Evolutionary conservation across 2,113 vertebrate genomes (phyloP), one percentile per base, ranked within the genome.

Genomic region (Butorides virescens): DNA sequence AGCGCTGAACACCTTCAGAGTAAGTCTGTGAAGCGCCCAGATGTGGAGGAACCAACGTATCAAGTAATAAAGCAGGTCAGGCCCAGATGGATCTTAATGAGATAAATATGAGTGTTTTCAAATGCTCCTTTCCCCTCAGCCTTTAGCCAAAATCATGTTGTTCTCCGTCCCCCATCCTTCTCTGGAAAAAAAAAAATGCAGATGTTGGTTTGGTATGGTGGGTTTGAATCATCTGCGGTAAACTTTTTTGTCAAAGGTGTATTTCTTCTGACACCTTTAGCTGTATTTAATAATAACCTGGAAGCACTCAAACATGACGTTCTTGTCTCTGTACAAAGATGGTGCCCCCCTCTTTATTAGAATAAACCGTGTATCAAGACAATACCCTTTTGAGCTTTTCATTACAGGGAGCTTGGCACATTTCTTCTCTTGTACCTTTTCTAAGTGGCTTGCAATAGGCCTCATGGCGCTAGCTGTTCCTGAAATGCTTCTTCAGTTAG

Each of bases 1-100:
- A 17, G n/a, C 0, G 0, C 30, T 25, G 3, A 37, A 15, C 2
- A 37, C 29, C 26, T 71, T 62, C 2, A 1, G 46, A 65, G 4
- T 15, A 21, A 44, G 29, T 6, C 58, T 17, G 9, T 52, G 58
- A 83, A 61, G 55, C 1, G 0, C 25, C 4, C 25, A 26, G 32
- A 10, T 44, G 17, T 23, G 27, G 25, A 74, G 7, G 13, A 58
- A 50, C 7, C 0, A 0, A 27, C 1, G 1, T 13, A 22, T 12
- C 9, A 7, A n/a, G 27, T 34, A 52, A 62, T 11, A 34, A 23
- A 65, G 30, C 58, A 44, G 37, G 21, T 34, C 37, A 71, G 50
- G 15, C 21, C 22, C 12, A 7, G 23, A 25, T 10, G 4, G 9
- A 58, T 46, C 15, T 62, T 81, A 36, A 22, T 13, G 29, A 77